Evolutionary conservation across 1,140 invertebrate genomes (phyloP).

Genomic region (Hycleus cichorii): DNA sequence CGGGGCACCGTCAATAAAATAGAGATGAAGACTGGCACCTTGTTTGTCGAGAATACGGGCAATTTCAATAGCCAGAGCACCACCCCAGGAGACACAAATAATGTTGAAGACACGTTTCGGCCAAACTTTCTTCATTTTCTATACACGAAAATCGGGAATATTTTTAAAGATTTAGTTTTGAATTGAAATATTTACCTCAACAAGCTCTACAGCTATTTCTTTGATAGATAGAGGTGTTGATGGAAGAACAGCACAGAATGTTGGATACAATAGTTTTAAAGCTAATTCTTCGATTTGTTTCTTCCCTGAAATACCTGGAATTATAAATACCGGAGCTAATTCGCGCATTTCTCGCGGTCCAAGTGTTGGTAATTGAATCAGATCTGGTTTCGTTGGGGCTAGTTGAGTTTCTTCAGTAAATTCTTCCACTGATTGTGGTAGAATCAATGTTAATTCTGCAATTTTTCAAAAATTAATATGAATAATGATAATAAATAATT

Average conservation of each 20-base stretch:
- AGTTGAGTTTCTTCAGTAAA: slow-evolving; percentile 19
- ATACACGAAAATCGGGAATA: slow-evolving; percentile 4
- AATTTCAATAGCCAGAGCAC: slow-evolving; percentile 36
- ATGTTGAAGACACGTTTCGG: slow-evolving; percentile 37
- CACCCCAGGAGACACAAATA: slow-evolving; percentile 38
- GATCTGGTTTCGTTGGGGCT: slow-evolving; percentile 26
- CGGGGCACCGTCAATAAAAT: slow-evolving; percentile 38
- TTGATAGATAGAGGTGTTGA: slow-evolving; percentile 17
- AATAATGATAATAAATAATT: not conserved
- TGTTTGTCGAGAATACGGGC: slow-evolving; percentile 31
- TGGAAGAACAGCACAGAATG: slow-evolving; percentile 32
- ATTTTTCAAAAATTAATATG: not conserved
- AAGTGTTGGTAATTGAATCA: slow-evolving; percentile 33
- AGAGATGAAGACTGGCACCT: slow-evolving; percentile 32
- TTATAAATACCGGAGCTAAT: slow-evolving; percentile 36
- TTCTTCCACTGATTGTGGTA: slow-evolving; percentile 28
- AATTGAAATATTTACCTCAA: slow-evolving; percentile 13
- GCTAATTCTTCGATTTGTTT: slow-evolving; percentile 28
- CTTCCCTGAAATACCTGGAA: slow-evolving; percentile 34
- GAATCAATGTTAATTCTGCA: slow-evolving; percentile 31
- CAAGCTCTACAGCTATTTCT: slow-evolving; percentile 23
- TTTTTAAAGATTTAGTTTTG: not conserved
- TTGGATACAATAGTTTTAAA: slow-evolving; percentile 31
- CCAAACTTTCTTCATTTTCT: slow-evolving; percentile 35
- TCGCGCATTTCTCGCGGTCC: slow-evolving; percentile 34